phyloP scores from a whole-genome alignment of 2,888 invertebrate genomes.

The Hofmannophila pseudospretella region DNA sequence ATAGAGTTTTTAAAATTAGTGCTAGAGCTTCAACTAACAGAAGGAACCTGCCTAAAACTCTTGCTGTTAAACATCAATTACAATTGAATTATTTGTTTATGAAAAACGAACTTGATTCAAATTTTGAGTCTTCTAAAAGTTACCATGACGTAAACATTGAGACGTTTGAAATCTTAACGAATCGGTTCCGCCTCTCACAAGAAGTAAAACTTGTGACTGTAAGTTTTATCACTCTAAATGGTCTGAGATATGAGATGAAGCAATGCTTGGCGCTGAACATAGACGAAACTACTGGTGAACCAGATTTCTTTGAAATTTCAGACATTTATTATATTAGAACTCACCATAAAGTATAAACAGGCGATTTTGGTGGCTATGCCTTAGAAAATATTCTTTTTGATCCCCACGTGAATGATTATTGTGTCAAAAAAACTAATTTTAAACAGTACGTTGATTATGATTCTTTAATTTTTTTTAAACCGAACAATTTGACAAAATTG shows the following conservation, averaged over 20 bases:
- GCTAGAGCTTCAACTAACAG: conserved; percentile 11
- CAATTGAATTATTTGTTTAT: neutral
- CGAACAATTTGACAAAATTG: neutral
- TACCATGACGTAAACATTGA: neutral
- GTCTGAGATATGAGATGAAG: neutral
- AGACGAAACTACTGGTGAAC: neutral
- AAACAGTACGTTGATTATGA: neutral
- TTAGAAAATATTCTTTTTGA: neutral
- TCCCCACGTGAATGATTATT: neutral
- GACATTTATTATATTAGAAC: neutral
- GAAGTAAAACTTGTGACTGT: neutral
- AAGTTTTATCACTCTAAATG: neutral
- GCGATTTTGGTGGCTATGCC: neutral
- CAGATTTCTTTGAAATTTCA: neutral
- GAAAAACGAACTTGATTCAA: neutral
- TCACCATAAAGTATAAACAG: neutral
- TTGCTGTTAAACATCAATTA: conserved; percentile 12
- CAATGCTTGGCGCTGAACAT: neutral
- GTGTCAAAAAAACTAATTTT: neutral
- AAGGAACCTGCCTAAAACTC: conserved; percentile 7
- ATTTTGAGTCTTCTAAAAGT: neutral
- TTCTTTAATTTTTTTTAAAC: neutral
- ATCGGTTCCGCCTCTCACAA: neutral
- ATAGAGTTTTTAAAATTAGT: conserved; percentile 12
- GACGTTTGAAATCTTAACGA: neutral